Base-by-base conservation (phyloP, 2,888 invertebrate species). In the Lochmaea crataegi region DNA sequence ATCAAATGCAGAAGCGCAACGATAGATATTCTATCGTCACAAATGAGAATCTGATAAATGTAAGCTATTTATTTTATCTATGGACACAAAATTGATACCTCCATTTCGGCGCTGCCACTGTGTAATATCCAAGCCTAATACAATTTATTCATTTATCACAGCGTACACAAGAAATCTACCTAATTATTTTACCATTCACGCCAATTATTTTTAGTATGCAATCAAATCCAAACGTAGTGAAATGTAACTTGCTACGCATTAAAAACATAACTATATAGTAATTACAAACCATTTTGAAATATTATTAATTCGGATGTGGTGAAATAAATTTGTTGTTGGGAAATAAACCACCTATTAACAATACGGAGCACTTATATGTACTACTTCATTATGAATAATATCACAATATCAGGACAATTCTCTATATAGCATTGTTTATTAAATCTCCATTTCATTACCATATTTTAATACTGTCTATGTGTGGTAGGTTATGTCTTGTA, bases 211-310 rank as follows among this genome's bases (percentile, higher is more conserved):
- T 22, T 10, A 32, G 16, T 38, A 56, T 14, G 38, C 56, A 42
- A 45, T 67, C 45, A 67, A 42, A 57, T 4, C 2, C 57, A 12
- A 57, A 41, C 45, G 22, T 32, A 58, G 56, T 65, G 14, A 16
- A 32, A 32, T 64, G 64, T 48, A 53, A 65, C 38, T 41, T 57
- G 22, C 66, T 66, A 66, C 57, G 57, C 42, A 66, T 41, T 66
- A 45, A 26, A 14, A 32, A 32, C n/a, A 32, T 7, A 18, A 16
- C n/a, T 32, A n/a, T n/a, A n/a, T n/a, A 12, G 41, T 65, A 58
- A 67, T 67, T 67, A 65, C 48, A n/a, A 65, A 65, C 45, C 18
- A 56, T 67, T 58, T 58, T 57, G 67, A 41, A 67, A 58, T 58
- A n/a, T n/a, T n/a, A n/a, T n/a, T n/a, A 42, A 14, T 67, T 67